These are phyloP conservation scores for Dione juno DNA, from an alignment of 2,888 invertebrate species.

Conservation along the genomic window DNA sequence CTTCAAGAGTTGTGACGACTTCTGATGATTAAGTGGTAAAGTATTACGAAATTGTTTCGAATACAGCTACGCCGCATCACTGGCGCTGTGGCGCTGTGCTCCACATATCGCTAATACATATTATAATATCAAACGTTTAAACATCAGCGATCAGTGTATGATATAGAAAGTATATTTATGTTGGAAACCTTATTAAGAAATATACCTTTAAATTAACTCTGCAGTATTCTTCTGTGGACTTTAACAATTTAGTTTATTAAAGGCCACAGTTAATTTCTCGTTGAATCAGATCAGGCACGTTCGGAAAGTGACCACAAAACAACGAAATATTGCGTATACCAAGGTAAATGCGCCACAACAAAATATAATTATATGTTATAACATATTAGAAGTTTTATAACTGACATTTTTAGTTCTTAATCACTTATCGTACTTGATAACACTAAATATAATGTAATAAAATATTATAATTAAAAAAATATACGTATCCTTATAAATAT, in stretches of 20 bases:
- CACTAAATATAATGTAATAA: not conserved
- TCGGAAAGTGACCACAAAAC: conserved; percentile 4
- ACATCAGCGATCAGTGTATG: too few relatives aligned
- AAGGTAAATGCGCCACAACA: not conserved
- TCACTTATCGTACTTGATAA: not conserved
- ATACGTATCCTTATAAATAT: too few relatives aligned
- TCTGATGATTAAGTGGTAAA: conserved; percentile 28
- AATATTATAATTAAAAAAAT: not conserved
- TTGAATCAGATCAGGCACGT: conserved; percentile 1
- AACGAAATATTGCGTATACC: not conserved
- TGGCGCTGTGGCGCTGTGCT: conserved; percentile 4
- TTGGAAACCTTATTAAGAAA: too few relatives aligned
- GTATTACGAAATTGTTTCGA: conserved; percentile 33
- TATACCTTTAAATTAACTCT: not conserved
- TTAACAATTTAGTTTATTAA: not conserved
- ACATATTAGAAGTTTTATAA: not conserved
- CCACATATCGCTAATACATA: conserved; percentile 17
- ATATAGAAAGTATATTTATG: not conserved
- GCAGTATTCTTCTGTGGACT: too few relatives aligned
- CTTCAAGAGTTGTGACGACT: conserved; percentile 29
- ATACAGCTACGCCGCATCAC: conserved; percentile 10
- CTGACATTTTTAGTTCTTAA: not conserved
- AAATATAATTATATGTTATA: not conserved
- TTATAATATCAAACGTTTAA: conserved; percentile 22
- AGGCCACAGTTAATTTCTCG: not conserved